Evolutionary conservation across 2,888 invertebrate genomes (phyloP).

Genomic region (Caenorhabditis panamensis): DNA sequence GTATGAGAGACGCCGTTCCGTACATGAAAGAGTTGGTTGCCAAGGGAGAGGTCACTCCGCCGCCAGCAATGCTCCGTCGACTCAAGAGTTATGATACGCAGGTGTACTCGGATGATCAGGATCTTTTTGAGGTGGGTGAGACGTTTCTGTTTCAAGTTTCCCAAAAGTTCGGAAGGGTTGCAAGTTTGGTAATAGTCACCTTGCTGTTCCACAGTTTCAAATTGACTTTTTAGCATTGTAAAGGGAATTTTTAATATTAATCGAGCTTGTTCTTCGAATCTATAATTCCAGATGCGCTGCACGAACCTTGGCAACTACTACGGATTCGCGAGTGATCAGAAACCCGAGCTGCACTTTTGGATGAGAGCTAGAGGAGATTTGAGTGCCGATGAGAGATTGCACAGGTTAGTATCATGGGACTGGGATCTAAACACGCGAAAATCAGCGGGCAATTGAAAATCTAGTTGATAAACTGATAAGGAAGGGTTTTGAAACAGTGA

Average conservation of each 20-base stretch:
- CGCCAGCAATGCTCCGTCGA: constrained; percentile 42
- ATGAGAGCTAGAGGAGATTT: constrained; percentile 66
- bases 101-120: constrained; percentile 55
- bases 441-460: no score
- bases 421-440: no score
- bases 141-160: no score
- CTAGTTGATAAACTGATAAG: no score
- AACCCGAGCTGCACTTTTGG: constrained; percentile 59
- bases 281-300: constrained; percentile 61
- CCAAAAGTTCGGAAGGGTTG: not conserved
- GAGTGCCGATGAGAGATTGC: constrained; percentile 57
- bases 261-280: no score
- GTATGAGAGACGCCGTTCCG: constrained; percentile 62
- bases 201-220: no score
- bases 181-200: no score
- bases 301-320: constrained; percentile 66
- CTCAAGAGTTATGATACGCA: constrained; percentile 57
- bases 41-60: constrained; percentile 54
- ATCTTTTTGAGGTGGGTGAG: constrained; percentile 61
- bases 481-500: no score
- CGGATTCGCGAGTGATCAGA: constrained; percentile 54
- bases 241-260: no score
- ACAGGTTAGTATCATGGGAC: constrained; percentile 44
- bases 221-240: no score
- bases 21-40: constrained; percentile 58